phyloP scores from a whole-genome alignment of 2,888 invertebrate species.

The Chrysolina haemoptera region DNA sequence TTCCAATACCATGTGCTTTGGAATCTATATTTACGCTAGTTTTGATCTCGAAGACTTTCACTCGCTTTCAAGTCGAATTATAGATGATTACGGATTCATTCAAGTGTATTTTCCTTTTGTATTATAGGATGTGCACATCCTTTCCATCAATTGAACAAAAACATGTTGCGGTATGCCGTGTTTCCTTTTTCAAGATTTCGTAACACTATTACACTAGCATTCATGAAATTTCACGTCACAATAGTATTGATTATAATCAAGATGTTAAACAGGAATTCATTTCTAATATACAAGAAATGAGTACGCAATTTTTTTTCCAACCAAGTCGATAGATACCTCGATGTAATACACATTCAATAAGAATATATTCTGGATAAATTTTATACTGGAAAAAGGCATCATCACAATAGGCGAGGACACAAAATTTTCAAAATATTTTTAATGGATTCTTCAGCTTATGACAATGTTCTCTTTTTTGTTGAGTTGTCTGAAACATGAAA shows the following conservation, averaged over 20 bases:
- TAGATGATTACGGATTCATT: constrained; percentile 32
- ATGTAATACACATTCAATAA: no score
- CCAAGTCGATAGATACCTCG: no score
- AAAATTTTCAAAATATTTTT: no score
- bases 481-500: no score
- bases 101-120: constrained; percentile 37
- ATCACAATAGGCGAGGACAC: no score
- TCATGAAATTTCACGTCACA: constrained; percentile 12
- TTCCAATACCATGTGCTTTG: constrained; percentile 31
- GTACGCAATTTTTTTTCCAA: no score
- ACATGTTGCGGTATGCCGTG: constrained; percentile 20
- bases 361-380: no score
- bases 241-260: background rate
- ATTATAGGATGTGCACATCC: constrained; percentile 42
- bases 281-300: no score
- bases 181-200: constrained; percentile 28
- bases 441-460: no score
- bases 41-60: constrained; percentile 36
- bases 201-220: constrained; percentile 1
- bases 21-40: constrained; percentile 32
- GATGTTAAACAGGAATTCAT: no score
- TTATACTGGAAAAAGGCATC: no score
- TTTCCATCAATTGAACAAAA: constrained; percentile 32
- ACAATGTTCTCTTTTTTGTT: no score
- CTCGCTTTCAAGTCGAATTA: constrained; percentile 40